Evolutionary conservation across 1,140 invertebrate species (phyloP).

Genomic region (Dreissena polymorpha): DNA sequence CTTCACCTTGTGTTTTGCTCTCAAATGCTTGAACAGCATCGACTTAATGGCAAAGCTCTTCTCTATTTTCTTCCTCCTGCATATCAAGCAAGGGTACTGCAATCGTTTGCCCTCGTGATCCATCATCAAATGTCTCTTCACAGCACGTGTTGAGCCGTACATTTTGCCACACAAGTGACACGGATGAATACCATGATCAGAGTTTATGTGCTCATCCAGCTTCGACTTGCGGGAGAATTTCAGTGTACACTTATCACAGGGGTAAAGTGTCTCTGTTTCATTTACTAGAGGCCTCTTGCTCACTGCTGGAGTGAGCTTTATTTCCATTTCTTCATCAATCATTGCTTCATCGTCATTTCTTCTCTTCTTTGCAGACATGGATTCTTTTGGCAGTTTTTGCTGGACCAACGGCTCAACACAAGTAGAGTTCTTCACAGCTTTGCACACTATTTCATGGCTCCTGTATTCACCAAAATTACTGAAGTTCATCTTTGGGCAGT

Average conservation of each 20-base stretch:
- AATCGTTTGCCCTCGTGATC: conserved; percentile 65
- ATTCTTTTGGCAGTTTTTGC: conserved; percentile 34
- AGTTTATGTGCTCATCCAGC: conserved; percentile 59
- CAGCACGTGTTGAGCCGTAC: conserved; percentile 63
- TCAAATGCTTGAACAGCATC: conserved; percentile 69
- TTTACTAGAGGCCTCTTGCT: background rate
- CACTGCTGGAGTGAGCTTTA: conserved; percentile 7
- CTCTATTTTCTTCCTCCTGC: conserved; percentile 61
- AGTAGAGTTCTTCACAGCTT: conserved; percentile 1
- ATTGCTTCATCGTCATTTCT: background rate
- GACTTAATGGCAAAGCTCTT: conserved; percentile 59
- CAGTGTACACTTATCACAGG: conserved; percentile 59
- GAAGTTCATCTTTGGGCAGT: conserved; percentile 37
- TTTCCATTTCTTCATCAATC: conserved; percentile 7
- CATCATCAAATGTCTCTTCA: conserved; percentile 65
- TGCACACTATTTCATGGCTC: conserved; percentile 58
- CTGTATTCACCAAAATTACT: conserved; percentile 44
- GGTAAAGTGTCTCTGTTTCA: background rate
- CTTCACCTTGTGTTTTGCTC: conserved; percentile 65
- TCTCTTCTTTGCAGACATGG: conserved; percentile 18
- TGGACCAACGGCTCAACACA: no score
- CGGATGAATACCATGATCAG: conserved; percentile 58
- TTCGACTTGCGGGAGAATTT: conserved; percentile 56
- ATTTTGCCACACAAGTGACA: conserved; percentile 75
- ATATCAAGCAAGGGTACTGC: conserved; percentile 68